These are phyloP conservation scores for Nestor notabilis DNA, from an alignment of 2,113 vertebrate genomes.

Conservation along the genomic window DNA sequence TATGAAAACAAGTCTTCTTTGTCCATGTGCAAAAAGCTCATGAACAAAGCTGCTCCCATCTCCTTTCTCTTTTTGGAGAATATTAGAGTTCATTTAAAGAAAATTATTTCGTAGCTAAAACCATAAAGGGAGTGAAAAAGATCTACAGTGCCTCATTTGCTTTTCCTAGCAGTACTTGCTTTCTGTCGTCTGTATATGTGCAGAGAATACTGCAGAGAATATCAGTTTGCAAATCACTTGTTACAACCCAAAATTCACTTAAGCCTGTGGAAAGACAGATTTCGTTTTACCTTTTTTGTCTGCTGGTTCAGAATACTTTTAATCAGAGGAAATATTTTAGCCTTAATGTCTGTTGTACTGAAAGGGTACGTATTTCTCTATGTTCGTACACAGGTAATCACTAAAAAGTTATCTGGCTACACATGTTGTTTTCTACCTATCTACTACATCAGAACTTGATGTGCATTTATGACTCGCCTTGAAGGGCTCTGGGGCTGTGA, in stretches of 20 bases:
- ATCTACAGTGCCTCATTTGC: background rate
- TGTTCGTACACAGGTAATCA: background rate
- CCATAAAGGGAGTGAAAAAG: background rate
- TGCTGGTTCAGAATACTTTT: background rate
- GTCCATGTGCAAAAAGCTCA: background rate
- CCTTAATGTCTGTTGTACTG: background rate
- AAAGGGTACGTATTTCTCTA: background rate
- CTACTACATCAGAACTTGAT: background rate
- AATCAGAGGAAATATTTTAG: background rate
- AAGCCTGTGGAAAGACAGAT: background rate
- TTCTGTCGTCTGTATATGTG: background rate
- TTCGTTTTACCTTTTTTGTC: background rate
- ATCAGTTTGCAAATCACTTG: background rate
- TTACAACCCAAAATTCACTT: background rate
- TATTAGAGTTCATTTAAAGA: background rate
- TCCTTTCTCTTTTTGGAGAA: background rate
- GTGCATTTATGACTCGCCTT: slow-evolving; percentile 13
- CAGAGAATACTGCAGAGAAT: background rate
- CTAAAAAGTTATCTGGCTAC: background rate
- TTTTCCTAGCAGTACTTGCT: background rate
- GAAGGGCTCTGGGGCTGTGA: background rate
- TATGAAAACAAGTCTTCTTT: background rate
- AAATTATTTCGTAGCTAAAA: background rate
- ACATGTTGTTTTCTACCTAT: background rate
- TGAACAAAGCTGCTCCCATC: background rate